Evolutionary conservation across 2,888 invertebrate species (phyloP), one percentile per base, ranked within the genome.

Genomic region (Polyploca ridens): DNA sequence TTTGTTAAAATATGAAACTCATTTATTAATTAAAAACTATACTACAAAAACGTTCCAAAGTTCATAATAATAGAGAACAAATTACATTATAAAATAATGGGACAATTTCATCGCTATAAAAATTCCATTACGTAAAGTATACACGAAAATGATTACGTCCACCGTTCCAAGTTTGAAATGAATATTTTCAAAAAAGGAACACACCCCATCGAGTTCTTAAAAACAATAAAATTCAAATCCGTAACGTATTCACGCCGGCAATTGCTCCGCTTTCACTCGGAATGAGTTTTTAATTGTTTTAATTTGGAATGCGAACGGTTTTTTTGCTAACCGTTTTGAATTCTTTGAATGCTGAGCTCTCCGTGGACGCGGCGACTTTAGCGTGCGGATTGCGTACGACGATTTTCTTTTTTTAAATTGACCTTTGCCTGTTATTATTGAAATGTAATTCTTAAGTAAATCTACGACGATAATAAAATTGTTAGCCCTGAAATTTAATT

Each of bases 201-300:
- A 11, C 58, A 14, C 19, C 14, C 61, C 54, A 54, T 54, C 54
- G 60, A 58, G 62, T 66, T 69, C 71, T 69, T 70, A 66, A 76
- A 70, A 78, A 76, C 71, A 78, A 78, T 74, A 72, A 71, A 73
- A 73, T 74, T 70, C 75, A 76, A 82, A 83, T 77, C 74, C 71
- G 72, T 72, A 70, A 75, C 76, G 78, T 75, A 71, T 77, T 77
- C 72, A 72, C 65, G 69, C 68, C 77, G 74, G 71, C 75, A 72
- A 80, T 78, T 76, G 77, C 76, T 73, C 72, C 73, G 75, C 81
- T 81, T 79, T 82, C 80, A 81, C 73, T 76, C 74, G 75, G 71
- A 86, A 86, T 84, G 84, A 84, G 84, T 86, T 88, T 88, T 87
- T 88, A 88, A 89, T 89, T 88, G 88, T 89, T 86, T 78, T 81